Conservation (phyloP, 2,888 invertebrate genomes). For the Tiliacea citrago region DNA sequence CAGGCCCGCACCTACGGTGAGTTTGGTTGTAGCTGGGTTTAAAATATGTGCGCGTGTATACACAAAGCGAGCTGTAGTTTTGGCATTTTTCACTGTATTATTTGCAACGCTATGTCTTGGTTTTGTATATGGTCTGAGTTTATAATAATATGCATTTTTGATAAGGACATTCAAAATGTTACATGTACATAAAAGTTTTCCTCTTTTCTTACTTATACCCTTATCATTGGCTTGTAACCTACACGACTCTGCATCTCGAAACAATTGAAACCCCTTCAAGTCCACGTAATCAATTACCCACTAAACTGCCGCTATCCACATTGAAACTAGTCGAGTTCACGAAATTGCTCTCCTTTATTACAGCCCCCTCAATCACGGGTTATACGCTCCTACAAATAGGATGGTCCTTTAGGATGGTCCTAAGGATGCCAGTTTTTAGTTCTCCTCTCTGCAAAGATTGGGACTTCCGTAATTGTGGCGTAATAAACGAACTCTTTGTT, state of each 20-base stretch:
- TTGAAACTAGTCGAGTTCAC: slow-evolving; percentile 44
- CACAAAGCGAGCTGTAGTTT: no score
- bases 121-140: no score
- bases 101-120: background rate
- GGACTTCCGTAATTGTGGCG: slow-evolving; percentile 31
- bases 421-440: slow-evolving; percentile 39
- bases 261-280: slow-evolving; percentile 17
- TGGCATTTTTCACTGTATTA: no score
- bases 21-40: no score
- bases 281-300: slow-evolving; percentile 36
- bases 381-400: slow-evolving; percentile 44
- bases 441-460: slow-evolving; percentile 30
- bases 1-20: no score
- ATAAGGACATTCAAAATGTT: no score
- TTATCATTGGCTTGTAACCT: background rate
- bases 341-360: slow-evolving; percentile 58
- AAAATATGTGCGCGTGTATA: no score
- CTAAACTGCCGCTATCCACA: slow-evolving; percentile 47
- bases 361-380: slow-evolving; percentile 54
- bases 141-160: no score
- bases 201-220: no score
- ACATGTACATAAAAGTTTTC: no score
- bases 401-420: slow-evolving; percentile 11
- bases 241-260: slow-evolving; percentile 9
- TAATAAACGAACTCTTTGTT: slow-evolving; percentile 44